Base-by-base conservation (phyloP, 2,113 vertebrate species). In the Pardalotus punctatus region DNA sequence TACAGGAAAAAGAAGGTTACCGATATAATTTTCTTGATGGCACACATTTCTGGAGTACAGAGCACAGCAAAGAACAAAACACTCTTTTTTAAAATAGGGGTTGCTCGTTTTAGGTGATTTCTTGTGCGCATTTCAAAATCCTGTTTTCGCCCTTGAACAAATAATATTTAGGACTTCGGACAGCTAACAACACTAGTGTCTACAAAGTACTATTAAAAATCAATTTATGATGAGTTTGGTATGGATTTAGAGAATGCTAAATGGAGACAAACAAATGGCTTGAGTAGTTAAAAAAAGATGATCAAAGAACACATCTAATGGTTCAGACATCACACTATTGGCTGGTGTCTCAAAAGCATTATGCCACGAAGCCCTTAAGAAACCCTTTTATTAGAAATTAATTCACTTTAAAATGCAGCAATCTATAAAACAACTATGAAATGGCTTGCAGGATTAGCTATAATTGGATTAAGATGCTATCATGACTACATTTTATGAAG, bases 281-380 rank as follows among this genome's bases (percentile, higher is more conserved):
- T 72, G 38, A 91, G 81, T 40, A 89, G 81, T 91, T 57, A 76
- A 78, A 91, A 92, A 86, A 92, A 58, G 69, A 79, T 64, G 89
- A 96, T 81, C 81, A 91, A 95, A 95, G 72, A 88, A 94, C 42
- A 86, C 23, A 64, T 81, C 51, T 91, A 93, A 89, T 60, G 58
- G 64, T 79, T 93, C 84, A 77, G 73, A 81, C 51, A 80, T 58
- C 69, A 78, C 42, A 62, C 54, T 74, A 47, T 56, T 36, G 57
- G 31, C 50, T 47, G 45, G 28, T 74, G 50, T 79, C 91, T 81
- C 57, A 89, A 93, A 85, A 33, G 53, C 66, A 77, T 74, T 82
- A 82, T 27, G 50, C 14, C 35, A 94, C 20, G 10, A 84, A 76
- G 25, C 38, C 70, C 58, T 86, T 72, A 94, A 81, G 77, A 76